Evolutionary conservation across 2,113 vertebrate genomes (phyloP), one percentile per base, ranked within the genome.

Genomic region (Odocoileus hemionus): DNA sequence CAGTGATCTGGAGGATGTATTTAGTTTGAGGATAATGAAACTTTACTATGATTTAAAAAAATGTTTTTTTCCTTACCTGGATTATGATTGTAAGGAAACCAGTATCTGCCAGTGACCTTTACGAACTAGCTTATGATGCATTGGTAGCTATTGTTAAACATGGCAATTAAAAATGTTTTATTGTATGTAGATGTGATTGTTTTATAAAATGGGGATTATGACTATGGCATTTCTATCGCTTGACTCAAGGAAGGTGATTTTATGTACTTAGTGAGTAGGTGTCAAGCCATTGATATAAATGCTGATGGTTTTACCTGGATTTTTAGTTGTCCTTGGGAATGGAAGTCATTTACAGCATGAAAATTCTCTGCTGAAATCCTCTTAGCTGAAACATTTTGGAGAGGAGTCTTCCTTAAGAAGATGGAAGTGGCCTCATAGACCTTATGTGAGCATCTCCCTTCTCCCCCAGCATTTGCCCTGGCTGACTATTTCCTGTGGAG

Each of bases 21-120:
- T 96, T 97, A 86, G 82, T 94, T 91, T 93, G 55, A 95, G 47
- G 55, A 89, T 93, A 58, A 86, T 96, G 89, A 94, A 74, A 52
- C 67, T 89, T 91, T 79, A 58, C 36, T 58, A 12, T 70, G 86
- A 88, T 54, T 89, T 89, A 12, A 25, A 74, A 70, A 70, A 39
- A 1, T 0, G 0, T 54, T 74, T 33, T 70, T 36, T 79, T 47
- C 50, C 45, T 97, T 91, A 95, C 55, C 91, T 96, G 74, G 85
- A 82, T 96, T 92, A 50, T 97, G 80, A 76, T 90, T 14, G 76
- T 91, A 92, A 84, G 70, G 67, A 94, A 97, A 89, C 76, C 14
- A 45, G 39, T 86, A 54, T 79, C 78, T 93, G 25, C 33, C 13
- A 2, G 83, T 93, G 83, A 55, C 61, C 52, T 94, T 92, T 86